phyloP scores from a whole-genome alignment of 2,888 invertebrate species.

The Xanthorhoe spadicearia region DNA sequence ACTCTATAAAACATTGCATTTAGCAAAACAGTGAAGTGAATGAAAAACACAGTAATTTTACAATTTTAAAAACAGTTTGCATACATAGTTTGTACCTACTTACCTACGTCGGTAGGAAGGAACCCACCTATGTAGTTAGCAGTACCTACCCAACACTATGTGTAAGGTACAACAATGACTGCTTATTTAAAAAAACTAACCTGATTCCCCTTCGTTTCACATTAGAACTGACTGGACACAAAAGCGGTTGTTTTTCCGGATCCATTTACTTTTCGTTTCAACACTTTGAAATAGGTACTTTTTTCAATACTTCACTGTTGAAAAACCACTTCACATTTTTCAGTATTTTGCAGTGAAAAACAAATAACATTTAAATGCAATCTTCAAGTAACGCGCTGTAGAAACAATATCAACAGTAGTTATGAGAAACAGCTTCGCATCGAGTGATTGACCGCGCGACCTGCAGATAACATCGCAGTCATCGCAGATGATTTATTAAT shows the following conservation, averaged over 20 bases:
- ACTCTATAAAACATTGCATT: no score
- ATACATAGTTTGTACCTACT: no score
- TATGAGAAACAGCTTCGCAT: background rate
- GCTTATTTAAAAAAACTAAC: slow-evolving; percentile 36
- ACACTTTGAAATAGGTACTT: background rate
- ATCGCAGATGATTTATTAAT: slow-evolving; percentile 25
- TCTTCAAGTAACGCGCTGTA: background rate
- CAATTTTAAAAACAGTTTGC: no score
- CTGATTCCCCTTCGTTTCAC: slow-evolving; percentile 48
- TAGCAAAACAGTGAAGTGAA: no score
- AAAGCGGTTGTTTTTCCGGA: slow-evolving; percentile 64
- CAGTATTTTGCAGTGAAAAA: no score
- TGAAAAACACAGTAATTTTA: no score
- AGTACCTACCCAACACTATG: no score
- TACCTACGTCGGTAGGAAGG: no score
- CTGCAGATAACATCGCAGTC: slow-evolving; percentile 26
- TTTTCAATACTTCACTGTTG: background rate
- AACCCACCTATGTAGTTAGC: no score
- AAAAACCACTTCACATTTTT: no score
- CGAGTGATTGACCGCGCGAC: slow-evolving; percentile 28
- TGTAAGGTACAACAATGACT: no score
- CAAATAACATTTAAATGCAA: background rate
- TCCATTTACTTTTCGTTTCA: slow-evolving; percentile 54
- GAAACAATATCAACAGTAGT: background rate
- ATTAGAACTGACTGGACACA: slow-evolving; percentile 43